These are phyloP conservation scores for Phaetusa simplex DNA, from an alignment of 2,113 vertebrate species.

Conservation along the genomic window DNA sequence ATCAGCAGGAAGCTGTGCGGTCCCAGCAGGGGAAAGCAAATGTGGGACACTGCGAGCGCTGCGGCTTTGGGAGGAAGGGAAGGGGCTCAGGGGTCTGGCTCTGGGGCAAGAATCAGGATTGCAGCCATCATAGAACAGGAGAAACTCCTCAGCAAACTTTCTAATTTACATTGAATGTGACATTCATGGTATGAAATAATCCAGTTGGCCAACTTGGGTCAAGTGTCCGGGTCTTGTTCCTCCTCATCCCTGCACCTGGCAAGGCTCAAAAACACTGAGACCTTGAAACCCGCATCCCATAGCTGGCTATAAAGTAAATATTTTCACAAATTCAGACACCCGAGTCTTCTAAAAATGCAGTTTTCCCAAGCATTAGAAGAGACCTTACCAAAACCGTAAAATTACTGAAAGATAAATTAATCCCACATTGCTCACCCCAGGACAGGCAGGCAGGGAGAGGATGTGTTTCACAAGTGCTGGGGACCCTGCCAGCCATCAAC, in stretches of 20 bases:
- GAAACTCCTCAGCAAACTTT: neutral
- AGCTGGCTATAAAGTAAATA: neutral
- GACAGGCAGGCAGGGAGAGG: neutral
- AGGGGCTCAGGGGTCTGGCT: neutral
- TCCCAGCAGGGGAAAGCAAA: neutral
- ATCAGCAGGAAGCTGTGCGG: neutral
- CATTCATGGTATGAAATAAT: neutral
- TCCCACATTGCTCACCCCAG: neutral
- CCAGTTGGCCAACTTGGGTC: neutral
- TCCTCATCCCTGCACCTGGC: neutral
- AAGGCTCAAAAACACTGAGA: neutral
- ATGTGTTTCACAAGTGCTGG: neutral
- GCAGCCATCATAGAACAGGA: neutral
- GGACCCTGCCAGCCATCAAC: neutral
- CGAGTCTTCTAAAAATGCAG: neutral
- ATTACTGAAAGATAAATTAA: neutral
- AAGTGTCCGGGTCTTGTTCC: neutral
- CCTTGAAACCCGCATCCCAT: neutral
- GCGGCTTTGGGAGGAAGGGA: neutral
- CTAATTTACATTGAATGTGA: neutral
- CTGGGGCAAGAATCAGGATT: neutral
- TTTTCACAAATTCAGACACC: neutral
- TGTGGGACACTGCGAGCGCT: neutral
- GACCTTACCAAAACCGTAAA: neutral
- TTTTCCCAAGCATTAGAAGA: neutral